phyloP scores from a whole-genome alignment of 2,113 vertebrate species.

The Aegotheles bennettii region DNA sequence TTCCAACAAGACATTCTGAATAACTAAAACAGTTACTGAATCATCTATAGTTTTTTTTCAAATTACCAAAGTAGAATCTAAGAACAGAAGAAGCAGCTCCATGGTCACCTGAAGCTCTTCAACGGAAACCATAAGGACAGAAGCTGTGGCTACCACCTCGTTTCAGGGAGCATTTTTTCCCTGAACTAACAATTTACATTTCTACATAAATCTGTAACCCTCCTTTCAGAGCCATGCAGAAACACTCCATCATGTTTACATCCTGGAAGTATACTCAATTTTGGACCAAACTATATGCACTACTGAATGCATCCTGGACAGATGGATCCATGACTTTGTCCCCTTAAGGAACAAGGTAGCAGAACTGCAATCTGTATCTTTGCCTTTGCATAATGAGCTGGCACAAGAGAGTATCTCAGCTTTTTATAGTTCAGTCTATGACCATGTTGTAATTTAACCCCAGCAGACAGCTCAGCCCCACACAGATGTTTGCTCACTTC shows the following conservation, averaged over 20 bases:
- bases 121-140: not conserved
- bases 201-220: not conserved
- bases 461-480: not conserved
- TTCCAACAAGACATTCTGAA: not conserved
- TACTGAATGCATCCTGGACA: not conserved
- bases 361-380: not conserved
- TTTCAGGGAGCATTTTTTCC: not conserved
- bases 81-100: not conserved
- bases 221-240: not conserved
- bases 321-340: not conserved
- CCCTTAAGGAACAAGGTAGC: not conserved
- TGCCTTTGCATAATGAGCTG: not conserved
- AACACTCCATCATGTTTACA: not conserved
- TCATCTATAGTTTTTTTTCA: not conserved
- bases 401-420: not conserved
- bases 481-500: accelerated
- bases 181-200: not conserved
- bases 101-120: not conserved
- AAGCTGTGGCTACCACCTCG: not conserved
- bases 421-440: not conserved
- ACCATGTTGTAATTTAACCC: not conserved
- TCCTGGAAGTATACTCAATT: not conserved
- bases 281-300: not conserved
- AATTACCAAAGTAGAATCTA: not conserved
- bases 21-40: not conserved